Conservation (phyloP, 2,797 vertebrate species). For the Mormyrus hasselquistii region DNA sequence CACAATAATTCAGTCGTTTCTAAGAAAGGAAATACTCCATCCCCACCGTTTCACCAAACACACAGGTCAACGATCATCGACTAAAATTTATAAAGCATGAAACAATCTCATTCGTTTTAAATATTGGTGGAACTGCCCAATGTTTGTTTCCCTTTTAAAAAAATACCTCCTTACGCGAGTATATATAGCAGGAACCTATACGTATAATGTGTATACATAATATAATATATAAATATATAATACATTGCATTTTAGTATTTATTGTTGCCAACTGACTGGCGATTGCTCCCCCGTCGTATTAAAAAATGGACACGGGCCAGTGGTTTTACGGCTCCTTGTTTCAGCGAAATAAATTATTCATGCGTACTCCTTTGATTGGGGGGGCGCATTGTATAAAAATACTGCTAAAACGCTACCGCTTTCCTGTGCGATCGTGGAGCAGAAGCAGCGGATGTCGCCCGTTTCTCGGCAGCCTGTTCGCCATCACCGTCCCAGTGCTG, state of each 20-base stretch:
- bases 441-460: no score
- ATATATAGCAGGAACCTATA: not conserved
- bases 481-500: not conserved
- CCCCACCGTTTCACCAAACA: not conserved
- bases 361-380: not conserved
- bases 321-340: not conserved
- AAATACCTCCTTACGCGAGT: not conserved
- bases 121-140: not conserved
- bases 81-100: not conserved
- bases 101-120: not conserved
- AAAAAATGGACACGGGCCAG: not conserved
- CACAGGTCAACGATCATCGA: not conserved
- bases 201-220: not conserved
- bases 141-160: not conserved
- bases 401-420: not conserved
- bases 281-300: not conserved
- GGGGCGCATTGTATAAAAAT: not conserved
- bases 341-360: conserved; percentile 5
- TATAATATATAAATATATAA: not conserved
- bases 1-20: not conserved
- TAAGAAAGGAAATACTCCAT: not conserved
- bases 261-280: not conserved
- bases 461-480: not conserved
- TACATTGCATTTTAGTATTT: not conserved
- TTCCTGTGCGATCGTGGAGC: not conserved